Percentiles rank a stretch among this genome's conserved stretches.
Evolutionary conservation across 2,888 invertebrate species (phyloP).

Genomic region (Auanema freiburgensis): DNA sequence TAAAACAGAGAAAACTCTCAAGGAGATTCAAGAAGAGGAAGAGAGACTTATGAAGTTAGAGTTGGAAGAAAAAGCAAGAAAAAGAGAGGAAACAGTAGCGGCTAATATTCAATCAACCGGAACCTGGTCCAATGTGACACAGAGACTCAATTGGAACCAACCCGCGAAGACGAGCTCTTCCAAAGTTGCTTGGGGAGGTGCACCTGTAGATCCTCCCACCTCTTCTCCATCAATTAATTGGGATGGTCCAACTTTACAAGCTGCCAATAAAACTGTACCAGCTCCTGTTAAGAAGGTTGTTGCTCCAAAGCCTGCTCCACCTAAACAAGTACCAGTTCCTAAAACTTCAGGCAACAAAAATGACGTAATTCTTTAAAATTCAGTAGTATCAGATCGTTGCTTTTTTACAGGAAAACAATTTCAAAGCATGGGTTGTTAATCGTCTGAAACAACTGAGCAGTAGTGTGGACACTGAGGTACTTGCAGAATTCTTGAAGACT

Average conservation of each 20-base stretch:
- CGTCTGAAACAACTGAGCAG: conserved; percentile 41
- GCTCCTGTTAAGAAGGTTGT: conserved; percentile 14
- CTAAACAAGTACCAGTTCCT: conserved; percentile 1
- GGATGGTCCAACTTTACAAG: conserved; percentile 41
- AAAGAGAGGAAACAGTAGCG: background rate
- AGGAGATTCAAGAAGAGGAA: conserved; percentile 31
- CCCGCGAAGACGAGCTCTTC: background rate
- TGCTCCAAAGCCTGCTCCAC: conserved; percentile 22
- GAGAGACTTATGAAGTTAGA: conserved; percentile 32
- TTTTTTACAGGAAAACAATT: conserved; percentile 9
- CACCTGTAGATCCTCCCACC: conserved; percentile 9
- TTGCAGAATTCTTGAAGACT: conserved; percentile 24
- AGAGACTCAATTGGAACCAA: conserved; percentile 15
- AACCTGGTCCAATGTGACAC: conserved; percentile 15
- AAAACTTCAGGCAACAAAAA: conserved; percentile 16
- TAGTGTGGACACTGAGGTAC: conserved; percentile 47
- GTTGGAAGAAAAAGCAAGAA: conserved; percentile 9
- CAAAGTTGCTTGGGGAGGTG: conserved; percentile 24
- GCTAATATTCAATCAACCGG: conserved; percentile 5
- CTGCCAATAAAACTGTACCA: conserved; percentile 24
- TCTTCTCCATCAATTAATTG: conserved; percentile 20
- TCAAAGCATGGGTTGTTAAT: conserved; percentile 36
- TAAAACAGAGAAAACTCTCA: conserved; percentile 18
- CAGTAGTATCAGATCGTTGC: background rate
- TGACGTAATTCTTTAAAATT: background rate